Conservation (phyloP, 1,140 invertebrate genomes). For the Neotoxoptera formosana region DNA sequence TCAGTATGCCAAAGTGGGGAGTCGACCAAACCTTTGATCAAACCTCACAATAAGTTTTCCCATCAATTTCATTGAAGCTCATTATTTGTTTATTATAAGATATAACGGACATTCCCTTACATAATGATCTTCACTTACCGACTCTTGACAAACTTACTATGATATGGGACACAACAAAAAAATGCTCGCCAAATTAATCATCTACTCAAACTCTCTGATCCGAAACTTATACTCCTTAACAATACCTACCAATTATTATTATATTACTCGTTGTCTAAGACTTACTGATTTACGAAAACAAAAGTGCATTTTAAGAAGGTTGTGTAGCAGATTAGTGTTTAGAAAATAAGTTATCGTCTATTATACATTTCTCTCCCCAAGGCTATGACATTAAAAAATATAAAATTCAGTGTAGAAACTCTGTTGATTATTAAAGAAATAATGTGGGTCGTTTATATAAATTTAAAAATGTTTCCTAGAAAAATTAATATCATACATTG, state of each 20-base stretch:
- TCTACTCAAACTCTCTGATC: not conserved
- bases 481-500: too few species aligned
- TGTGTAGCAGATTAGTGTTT: not conserved
- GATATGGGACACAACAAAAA: not conserved
- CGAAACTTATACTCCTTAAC: not conserved
- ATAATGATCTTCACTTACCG: not conserved
- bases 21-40: not conserved
- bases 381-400: not conserved
- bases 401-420: not conserved
- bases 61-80: not conserved
- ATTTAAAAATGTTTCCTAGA: too few species aligned
- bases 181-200: not conserved
- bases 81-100: not conserved
- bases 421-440: not conserved
- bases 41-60: not conserved
- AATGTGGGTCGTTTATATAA: not conserved
- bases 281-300: not conserved
- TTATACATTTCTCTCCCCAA: not conserved
- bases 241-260: not conserved
- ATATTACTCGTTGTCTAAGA: not conserved
- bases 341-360: not conserved
- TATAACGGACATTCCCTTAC: not conserved
- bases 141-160: slow-evolving; percentile 6
- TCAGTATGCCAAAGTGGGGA: not conserved
- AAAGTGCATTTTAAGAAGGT: not conserved